phyloP scores from a whole-genome alignment of 2,888 invertebrate species.

The Mylabris sibirica region DNA sequence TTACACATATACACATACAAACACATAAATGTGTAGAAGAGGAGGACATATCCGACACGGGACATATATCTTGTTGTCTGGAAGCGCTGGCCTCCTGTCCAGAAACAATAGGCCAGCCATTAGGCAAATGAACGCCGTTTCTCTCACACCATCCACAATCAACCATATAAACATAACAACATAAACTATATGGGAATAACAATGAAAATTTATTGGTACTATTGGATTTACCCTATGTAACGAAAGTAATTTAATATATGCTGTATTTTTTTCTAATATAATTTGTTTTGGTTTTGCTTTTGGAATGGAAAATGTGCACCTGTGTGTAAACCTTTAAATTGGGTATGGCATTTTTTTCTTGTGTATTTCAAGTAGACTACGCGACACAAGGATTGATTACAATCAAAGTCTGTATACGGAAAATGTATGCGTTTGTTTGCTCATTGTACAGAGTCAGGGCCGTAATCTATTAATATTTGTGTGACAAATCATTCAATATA shows the following conservation, averaged over 20 bases:
- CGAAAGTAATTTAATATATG: conserved; percentile 37
- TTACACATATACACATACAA: not conserved
- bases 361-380: conserved; percentile 45
- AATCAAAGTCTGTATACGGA: conserved; percentile 46
- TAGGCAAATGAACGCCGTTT: conserved; percentile 60
- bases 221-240: conserved; percentile 51
- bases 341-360: conserved; percentile 47
- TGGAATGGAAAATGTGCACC: conserved; percentile 41
- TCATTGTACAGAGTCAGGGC: conserved; percentile 38
- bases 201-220: conserved; percentile 30
- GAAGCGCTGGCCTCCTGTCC: conserved; percentile 58
- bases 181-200: not conserved
- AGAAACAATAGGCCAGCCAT: conserved; percentile 61
- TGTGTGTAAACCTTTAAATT: conserved; percentile 52
- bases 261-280: conserved; percentile 32
- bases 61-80: conserved; percentile 57
- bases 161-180: conserved; percentile 38
- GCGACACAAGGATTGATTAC: conserved; percentile 45
- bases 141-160: conserved; percentile 36
- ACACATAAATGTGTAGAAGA: conserved; percentile 21
- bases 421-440: conserved; percentile 45
- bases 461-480: not conserved
- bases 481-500: not conserved
- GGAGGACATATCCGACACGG: conserved; percentile 47
- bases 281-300: conserved; percentile 29